phyloP scores from a whole-genome alignment of 2,888 invertebrate species.

The Branchellion lobata region DNA sequence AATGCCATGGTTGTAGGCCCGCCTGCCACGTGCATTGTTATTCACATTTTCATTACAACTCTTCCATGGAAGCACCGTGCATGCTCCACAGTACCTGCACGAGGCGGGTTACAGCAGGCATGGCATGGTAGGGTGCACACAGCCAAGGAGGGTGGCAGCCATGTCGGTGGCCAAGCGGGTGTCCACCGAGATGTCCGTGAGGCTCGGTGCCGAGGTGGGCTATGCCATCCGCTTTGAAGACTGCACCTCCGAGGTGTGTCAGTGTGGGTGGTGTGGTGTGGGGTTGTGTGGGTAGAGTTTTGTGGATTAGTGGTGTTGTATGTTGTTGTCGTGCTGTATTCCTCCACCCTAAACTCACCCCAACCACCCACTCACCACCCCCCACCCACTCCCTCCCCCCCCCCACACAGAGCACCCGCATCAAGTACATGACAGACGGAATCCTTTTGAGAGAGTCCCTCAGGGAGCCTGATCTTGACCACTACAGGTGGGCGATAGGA shows the following conservation, averaged over 20 bases:
- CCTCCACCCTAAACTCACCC: not conserved
- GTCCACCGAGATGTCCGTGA: constrained; percentile 91
- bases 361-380: too few species aligned
- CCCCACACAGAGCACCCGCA: constrained; percentile 62
- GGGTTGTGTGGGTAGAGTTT: not conserved
- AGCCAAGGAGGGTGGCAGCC: constrained; percentile 91
- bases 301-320: too few species aligned
- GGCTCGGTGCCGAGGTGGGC: constrained; percentile 86
- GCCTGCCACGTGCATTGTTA: too few species aligned
- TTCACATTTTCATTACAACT: too few species aligned
- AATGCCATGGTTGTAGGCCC: too few species aligned
- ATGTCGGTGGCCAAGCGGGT: constrained; percentile 99
- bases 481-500: constrained; percentile 76
- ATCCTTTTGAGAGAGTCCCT: constrained; percentile 92
- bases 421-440: constrained; percentile 96
- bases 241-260: constrained; percentile 79
- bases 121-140: constrained; percentile 96
- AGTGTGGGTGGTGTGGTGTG: not conserved
- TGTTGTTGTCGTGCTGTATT: not conserved
- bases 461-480: constrained; percentile 90
- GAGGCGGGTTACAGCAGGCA: constrained; percentile 89
- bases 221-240: constrained; percentile 99
- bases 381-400: not conserved
- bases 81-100: constrained; percentile 88
- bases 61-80: too few species aligned